Conservation (phyloP, 2,888 invertebrate species). For the Epirrita christyi region DNA sequence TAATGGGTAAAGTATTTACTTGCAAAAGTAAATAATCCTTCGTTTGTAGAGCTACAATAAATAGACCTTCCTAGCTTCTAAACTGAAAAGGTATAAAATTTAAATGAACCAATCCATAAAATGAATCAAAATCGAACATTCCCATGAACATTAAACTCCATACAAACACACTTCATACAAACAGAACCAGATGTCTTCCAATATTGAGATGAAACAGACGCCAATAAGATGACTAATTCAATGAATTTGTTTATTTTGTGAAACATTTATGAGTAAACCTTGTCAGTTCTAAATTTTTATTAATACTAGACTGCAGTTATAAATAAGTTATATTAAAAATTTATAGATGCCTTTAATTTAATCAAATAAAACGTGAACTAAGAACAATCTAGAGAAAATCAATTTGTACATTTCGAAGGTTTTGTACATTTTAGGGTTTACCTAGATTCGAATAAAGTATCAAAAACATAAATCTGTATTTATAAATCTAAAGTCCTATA, state of each 20-base stretch:
- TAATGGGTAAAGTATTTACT: too few relatives aligned
- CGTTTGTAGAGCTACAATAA: too few relatives aligned
- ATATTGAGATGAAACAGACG: conserved; percentile 67
- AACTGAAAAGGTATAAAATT: not conserved
- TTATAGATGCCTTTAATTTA: too few relatives aligned
- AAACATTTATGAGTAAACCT: conserved; percentile 68
- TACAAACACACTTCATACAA: conserved; percentile 29
- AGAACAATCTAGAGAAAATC: too few relatives aligned
- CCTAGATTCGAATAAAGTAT: too few relatives aligned
- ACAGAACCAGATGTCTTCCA: conserved; percentile 51
- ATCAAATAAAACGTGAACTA: too few relatives aligned
- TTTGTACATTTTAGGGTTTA: too few relatives aligned
- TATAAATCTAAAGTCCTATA: too few relatives aligned
- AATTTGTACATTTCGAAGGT: too few relatives aligned
- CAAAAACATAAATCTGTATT: too few relatives aligned
- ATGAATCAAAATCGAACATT: conserved; percentile 33
- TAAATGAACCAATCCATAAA: conserved; percentile 28
- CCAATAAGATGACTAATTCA: conserved; percentile 55
- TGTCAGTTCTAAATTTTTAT: conserved; percentile 52
- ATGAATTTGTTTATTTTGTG: conserved; percentile 65
- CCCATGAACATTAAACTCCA: conserved; percentile 38
- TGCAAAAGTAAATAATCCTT: too few relatives aligned
- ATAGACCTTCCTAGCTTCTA: not conserved
- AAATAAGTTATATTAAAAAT: conserved; percentile 9
- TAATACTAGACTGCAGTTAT: conserved; percentile 27